A percentile compares a stretch with the other conserved stretches of the same genome.
phyloP scores from a whole-genome alignment of 2,113 vertebrate genomes.

The Chlorodrepanis virens region DNA sequence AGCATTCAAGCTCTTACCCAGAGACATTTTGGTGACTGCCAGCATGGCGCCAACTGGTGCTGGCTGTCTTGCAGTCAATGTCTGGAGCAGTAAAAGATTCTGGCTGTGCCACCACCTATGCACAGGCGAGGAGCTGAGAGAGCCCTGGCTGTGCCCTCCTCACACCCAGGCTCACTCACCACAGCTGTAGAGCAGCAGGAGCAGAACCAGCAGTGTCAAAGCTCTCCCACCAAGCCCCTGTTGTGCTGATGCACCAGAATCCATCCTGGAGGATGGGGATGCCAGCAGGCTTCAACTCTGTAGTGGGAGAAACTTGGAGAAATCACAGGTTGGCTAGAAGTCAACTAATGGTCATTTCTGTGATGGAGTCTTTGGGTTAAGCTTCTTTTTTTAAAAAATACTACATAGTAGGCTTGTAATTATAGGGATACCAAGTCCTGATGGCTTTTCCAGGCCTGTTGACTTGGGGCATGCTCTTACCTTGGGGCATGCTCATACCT shows the following conservation, averaged over 20 bases:
- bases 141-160: neutral
- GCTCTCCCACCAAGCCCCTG: neutral
- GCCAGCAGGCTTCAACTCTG: neutral
- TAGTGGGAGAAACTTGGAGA: neutral
- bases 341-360: neutral
- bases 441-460: neutral
- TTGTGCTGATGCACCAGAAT: neutral
- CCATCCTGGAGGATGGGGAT: neutral
- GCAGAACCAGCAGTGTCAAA: neutral
- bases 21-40: neutral
- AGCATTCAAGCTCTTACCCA: neutral
- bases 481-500: no score
- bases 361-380: neutral
- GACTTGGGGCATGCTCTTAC: fast-evolving
- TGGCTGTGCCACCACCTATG: neutral
- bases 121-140: neutral
- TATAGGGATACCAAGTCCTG: neutral
- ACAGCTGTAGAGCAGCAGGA: neutral
- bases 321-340: neutral
- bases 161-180: neutral
- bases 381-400: neutral
- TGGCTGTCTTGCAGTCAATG: neutral
- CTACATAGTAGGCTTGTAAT: neutral
- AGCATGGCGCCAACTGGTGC: neutral
- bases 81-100: neutral